Evolutionary conservation across 1,140 invertebrate species (phyloP), one percentile per base, ranked within the genome.

Genomic region (Habropoda laboriosa): DNA sequence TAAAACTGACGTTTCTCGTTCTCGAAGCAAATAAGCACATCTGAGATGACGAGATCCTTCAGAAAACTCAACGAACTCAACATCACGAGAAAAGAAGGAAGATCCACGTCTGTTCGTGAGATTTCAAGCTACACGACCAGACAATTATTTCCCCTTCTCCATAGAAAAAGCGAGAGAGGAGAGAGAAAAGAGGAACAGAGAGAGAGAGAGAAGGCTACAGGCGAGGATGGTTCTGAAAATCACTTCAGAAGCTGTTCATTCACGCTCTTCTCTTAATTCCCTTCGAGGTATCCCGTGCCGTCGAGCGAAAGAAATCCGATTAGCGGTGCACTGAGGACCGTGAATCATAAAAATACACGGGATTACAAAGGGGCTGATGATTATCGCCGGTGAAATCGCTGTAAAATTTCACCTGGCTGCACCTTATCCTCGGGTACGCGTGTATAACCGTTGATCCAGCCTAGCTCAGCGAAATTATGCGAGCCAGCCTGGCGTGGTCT

Each of bases 401-500:
- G 1, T n/a, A 24, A 83, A 80, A 68, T 70, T 66, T 83, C 82
- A 84, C 55, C 76, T 77, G 63, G 58, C 67, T 74, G 76, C 76
- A n/a, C 70, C 82, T 84, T 84, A 80, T 84, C 82, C n/a, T 83
- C 51, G 24, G 61, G 45, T 58, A 51, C 57, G 38, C 70, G 55
- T 71, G 74, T 63, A 64, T n/a, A n/a, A n/a, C n/a, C n/a, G 81
- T 64, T 83, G 79, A 83, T 83, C 66, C 61, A 70, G 53, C 66
- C 57, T 58, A 71, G n/a, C 66, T 21, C 7, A 45, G 49, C 53
- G 55, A 82, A 82, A 84, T 84, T 84, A 84, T 82, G 75, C 71
- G 68, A 79, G 55, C 63, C 35, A 7, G 35, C 3, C 47, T 61
- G 55, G 45, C 57, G 53, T 21, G 30, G 30, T 60, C 67, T 30